Percentiles rank a stretch among this genome's conserved stretches.
phyloP scores from a whole-genome alignment of 92 coral and sea anemone genomes.

The Ricordea florida region DNA sequence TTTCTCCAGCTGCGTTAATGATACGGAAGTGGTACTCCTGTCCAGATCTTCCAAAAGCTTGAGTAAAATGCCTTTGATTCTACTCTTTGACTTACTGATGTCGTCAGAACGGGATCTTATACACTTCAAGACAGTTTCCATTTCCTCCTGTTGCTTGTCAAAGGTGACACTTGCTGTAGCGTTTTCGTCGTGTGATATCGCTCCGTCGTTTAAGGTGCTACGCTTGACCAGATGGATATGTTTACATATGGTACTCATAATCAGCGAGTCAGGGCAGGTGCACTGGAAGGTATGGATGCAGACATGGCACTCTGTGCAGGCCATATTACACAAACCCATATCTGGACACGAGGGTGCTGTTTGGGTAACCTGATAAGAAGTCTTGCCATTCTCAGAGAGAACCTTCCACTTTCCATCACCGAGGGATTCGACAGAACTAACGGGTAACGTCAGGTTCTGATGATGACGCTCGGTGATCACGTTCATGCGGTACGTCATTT shows the following conservation, averaged over 20 bases:
- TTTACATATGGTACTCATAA: constrained; percentile 6
- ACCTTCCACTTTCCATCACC: constrained; percentile 5
- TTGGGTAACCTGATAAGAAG: not conserved
- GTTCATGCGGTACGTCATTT: not conserved
- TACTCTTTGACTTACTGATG: not conserved
- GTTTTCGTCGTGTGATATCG: not conserved
- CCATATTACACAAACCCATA: not conserved
- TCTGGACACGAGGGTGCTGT: not conserved
- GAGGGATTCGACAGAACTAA: no score
- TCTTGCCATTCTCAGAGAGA: not conserved
- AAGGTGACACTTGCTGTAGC: no score
- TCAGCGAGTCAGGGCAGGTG: constrained; percentile 4
- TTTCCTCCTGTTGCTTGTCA: not conserved
- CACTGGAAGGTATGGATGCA: not conserved
- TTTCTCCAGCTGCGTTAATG: constrained; percentile 6
- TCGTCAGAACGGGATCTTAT: not conserved
- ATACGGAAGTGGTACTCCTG: not conserved
- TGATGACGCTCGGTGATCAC: constrained; percentile 31
- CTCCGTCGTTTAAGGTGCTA: not conserved
- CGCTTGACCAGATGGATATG: constrained; percentile 11
- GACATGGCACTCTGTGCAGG: not conserved
- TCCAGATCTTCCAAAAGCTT: not conserved
- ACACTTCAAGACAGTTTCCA: not conserved
- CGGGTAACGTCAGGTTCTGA: no score
- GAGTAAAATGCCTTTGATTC: constrained; percentile 1